phyloP scores from a whole-genome alignment of 2,113 vertebrate genomes.

The Phocoena phocoena region DNA sequence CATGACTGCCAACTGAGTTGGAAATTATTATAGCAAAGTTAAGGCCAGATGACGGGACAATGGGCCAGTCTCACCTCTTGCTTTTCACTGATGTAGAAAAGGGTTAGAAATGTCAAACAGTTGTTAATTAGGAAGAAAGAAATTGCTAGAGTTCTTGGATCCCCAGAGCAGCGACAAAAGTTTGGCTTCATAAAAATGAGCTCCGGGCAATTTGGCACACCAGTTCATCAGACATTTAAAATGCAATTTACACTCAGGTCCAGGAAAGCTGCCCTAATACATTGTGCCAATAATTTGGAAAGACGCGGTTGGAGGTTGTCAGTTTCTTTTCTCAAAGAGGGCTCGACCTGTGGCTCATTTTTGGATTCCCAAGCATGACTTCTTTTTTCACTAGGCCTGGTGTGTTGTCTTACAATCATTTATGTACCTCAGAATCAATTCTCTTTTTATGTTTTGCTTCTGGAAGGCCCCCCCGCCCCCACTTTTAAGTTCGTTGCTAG shows the following conservation, averaged over 20 bases:
- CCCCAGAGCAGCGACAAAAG: conserved; percentile 15
- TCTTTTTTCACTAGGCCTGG: neutral
- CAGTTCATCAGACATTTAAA: conserved; percentile 66
- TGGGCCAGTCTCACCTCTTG: neutral
- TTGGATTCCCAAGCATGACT: neutral
- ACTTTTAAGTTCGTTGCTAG: conserved; percentile 62
- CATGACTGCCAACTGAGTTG: conserved; percentile 26
- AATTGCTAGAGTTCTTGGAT: conserved; percentile 34
- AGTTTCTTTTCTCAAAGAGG: neutral
- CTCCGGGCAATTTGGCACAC: conserved; percentile 63
- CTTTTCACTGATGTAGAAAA: conserved; percentile 12
- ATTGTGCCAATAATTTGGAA: conserved; percentile 64
- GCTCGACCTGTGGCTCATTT: conserved; percentile 48
- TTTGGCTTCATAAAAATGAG: conserved; percentile 65
- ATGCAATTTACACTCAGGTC: conserved; percentile 41
- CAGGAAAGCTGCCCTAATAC: conserved; percentile 28
- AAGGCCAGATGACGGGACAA: conserved; percentile 36
- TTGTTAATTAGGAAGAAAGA: conserved; percentile 66
- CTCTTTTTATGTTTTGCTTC: conserved; percentile 60
- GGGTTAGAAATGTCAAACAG: conserved; percentile 50
- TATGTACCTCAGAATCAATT: conserved; percentile 8
- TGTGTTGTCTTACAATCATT: conserved; percentile 39
- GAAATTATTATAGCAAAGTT: conserved; percentile 54
- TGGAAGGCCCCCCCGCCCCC: conserved; percentile 27
- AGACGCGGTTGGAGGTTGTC: conserved; percentile 50